Evolutionary conservation across 2,113 vertebrate genomes (phyloP).

Genomic region (Rhadina sibilatrix): DNA sequence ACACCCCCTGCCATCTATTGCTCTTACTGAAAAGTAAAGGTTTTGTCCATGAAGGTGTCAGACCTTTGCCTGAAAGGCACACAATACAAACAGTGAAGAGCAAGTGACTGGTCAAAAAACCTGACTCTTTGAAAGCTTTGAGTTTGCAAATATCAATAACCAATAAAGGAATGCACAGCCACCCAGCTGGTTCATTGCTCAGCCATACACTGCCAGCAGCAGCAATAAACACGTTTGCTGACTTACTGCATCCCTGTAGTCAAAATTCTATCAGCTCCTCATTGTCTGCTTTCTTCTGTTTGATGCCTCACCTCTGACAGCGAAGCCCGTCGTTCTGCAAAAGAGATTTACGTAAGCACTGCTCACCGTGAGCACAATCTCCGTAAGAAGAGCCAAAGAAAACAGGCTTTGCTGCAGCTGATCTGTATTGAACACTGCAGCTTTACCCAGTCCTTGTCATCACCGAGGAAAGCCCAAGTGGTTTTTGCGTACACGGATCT

Average conservation of each 20-base stretch:
- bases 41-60: neutral
- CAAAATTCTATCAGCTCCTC: neutral
- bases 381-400: neutral
- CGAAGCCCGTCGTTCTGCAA: rapidly evolving
- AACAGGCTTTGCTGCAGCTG: neutral
- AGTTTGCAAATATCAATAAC: neutral
- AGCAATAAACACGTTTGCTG: neutral
- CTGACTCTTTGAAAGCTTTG: neutral
- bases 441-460: neutral
- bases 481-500: neutral
- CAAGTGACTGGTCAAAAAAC: neutral
- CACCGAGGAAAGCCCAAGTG: neutral
- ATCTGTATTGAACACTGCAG: neutral
- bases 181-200: neutral
- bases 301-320: neutral
- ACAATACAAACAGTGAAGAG: neutral
- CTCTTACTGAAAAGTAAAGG: neutral
- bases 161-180: neutral
- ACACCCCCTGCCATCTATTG: neutral
- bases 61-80: neutral
- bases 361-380: rapidly evolving
- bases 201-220: neutral
- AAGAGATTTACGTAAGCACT: neutral
- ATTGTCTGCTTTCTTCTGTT: neutral
- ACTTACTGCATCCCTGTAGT: neutral